Evolutionary conservation across 1,140 invertebrate species (phyloP).

Genomic region (Diabrotica virgifera): DNA sequence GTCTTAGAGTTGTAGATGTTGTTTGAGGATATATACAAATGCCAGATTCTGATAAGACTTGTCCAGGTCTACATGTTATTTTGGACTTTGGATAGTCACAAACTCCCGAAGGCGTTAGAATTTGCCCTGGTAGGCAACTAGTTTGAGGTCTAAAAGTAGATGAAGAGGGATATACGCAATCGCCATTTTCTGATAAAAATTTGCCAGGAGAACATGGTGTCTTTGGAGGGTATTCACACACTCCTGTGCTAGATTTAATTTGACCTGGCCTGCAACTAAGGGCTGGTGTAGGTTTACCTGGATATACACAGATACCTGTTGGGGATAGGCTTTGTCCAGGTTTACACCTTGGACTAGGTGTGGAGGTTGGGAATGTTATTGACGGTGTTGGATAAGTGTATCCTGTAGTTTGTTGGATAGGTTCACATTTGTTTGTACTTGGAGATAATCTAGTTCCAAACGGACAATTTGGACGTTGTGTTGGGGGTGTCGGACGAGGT

Average conservation of each 20-base stretch:
- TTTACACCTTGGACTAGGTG: conserved; percentile 5
- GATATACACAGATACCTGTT: background rate
- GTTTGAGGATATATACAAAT: no score
- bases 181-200: background rate
- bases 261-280: conserved; percentile 3
- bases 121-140: no score
- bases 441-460: no score
- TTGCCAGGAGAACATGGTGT: background rate
- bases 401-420: conserved; percentile 6
- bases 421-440: no score
- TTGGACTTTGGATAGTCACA: no score
- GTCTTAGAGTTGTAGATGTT: background rate
- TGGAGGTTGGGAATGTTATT: conserved; percentile 17
- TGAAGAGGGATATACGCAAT: no score
- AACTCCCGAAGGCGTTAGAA: no score
- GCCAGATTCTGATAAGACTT: no score
- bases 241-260: background rate
- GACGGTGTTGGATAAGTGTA: conserved; percentile 22
- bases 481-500: background rate
- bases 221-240: conserved; percentile 8
- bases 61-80: no score
- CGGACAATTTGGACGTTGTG: background rate
- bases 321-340: background rate
- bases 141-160: background rate
- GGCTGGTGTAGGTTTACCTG: background rate